Evolutionary conservation across 2,888 invertebrate species (phyloP).

Genomic region (Drosophila percnosoma): DNA sequence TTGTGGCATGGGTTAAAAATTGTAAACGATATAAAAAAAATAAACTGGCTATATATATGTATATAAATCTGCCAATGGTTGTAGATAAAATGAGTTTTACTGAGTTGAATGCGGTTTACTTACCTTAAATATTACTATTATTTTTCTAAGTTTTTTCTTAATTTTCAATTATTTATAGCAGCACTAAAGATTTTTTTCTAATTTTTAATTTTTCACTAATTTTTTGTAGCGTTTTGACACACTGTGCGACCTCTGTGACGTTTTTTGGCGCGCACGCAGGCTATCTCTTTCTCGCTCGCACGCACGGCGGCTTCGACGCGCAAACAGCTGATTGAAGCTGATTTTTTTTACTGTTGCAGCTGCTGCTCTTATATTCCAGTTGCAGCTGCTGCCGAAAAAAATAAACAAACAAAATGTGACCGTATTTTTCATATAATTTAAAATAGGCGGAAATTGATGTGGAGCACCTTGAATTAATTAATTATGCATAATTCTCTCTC

Average conservation of each 20-base stretch:
- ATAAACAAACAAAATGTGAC: conserved; percentile 37
- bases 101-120: conserved; percentile 41
- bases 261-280: conserved; percentile 66
- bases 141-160: not conserved
- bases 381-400: conserved; percentile 13
- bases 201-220: conserved; percentile 12
- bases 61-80: conserved; percentile 18
- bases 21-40: not conserved
- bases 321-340: conserved; percentile 64
- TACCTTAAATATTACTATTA: conserved; percentile 44
- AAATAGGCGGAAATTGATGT: conserved; percentile 55
- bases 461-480: conserved; percentile 58
- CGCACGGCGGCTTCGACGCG: conserved; percentile 30
- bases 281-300: conserved; percentile 46
- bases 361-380: conserved; percentile 18
- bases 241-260: conserved; percentile 51
- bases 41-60: not conserved
- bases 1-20: not conserved
- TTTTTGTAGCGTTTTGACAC: conserved; percentile 16
- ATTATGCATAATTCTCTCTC: conserved; percentile 46
- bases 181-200: conserved; percentile 2
- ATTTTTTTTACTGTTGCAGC: conserved; percentile 37
- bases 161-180: conserved; percentile 20
- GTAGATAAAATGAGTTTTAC: not conserved
- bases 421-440: conserved; percentile 39